Conservation (phyloP, 1,140 invertebrate species). For the Paraescarpia echinospica region DNA sequence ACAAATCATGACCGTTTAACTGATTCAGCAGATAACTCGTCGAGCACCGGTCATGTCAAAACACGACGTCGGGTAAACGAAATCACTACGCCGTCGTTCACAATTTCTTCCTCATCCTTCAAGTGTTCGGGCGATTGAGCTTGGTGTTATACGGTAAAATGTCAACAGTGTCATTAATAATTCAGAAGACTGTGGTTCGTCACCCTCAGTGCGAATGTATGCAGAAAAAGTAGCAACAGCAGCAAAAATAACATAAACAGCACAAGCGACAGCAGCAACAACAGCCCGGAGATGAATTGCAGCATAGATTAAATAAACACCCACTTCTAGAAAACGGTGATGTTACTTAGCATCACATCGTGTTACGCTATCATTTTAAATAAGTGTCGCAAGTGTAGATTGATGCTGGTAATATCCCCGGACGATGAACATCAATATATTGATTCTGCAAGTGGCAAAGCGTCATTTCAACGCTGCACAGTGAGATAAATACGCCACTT, state of each 20-base stretch:
- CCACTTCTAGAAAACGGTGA: not conserved
- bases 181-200: not conserved
- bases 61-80: not conserved
- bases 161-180: not conserved
- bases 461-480: not conserved
- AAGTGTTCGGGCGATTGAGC: not conserved
- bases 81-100: not conserved
- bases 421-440: not conserved
- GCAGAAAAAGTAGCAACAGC: not conserved
- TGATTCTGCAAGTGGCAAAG: not conserved
- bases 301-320: not conserved
- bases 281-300: not conserved
- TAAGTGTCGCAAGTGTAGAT: not conserved
- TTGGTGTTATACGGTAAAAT: not conserved
- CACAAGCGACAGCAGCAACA: not conserved
- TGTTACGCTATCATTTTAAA: not conserved
- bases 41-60: not conserved
- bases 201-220: not conserved
- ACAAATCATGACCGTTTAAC: not conserved
- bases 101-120: not conserved
- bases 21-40: not conserved
- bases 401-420: not conserved
- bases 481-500: not conserved
- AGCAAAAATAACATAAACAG: not conserved
- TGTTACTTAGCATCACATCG: not conserved